Base-by-base conservation (phyloP, 2,888 invertebrate genomes). In the Plusia festucae region DNA sequence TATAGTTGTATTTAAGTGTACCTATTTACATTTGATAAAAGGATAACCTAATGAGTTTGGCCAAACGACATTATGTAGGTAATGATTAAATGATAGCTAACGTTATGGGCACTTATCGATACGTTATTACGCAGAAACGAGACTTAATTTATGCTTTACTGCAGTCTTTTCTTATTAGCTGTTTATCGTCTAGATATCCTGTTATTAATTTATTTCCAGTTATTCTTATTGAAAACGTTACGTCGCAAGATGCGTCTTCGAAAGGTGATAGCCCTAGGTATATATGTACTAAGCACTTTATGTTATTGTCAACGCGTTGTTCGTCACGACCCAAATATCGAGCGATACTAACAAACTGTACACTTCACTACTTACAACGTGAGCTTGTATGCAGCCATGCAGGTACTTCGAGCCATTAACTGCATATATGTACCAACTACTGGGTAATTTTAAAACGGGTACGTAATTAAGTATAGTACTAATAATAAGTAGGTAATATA, bases 251-350 rank as follows among this genome's bases (percentile, higher is more conserved):
- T 34, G 18, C 22, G 51, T 55, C 51, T 20, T 24, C n/a, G 49
- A 46, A 52, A 54, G 20, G 64, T 30, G 74, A 32, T 71, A 81
- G 64, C 85, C 80, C 84, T 84, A 75, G 62, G 24, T 30, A 9
- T 30, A 9, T 30, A 30, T 30, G 30, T 30, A 30, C 30, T 6
- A 51, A 53, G 63, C 60, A 67, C 79, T 80, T 74, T 78, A 68
- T 78, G 78, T 73, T 73, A 81, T 75, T 83, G 83, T 82, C 83
- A 79, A 83, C 81, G 79, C 70, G 69, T 74, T 79, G 84, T 83
- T 84, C 82, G 85, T 83, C 82, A 85, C 88, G 90, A 86, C 86
- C 90, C 84, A 85, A 88, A 90, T 90, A 89, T 83, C 84, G 78
- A 83, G 81, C 83, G 74, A 77, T 76, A 82, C 76, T 79, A 84